These are phyloP conservation scores for Saccopteryx leptura DNA, from an alignment of 2,113 vertebrate species.

Conservation along the genomic window DNA sequence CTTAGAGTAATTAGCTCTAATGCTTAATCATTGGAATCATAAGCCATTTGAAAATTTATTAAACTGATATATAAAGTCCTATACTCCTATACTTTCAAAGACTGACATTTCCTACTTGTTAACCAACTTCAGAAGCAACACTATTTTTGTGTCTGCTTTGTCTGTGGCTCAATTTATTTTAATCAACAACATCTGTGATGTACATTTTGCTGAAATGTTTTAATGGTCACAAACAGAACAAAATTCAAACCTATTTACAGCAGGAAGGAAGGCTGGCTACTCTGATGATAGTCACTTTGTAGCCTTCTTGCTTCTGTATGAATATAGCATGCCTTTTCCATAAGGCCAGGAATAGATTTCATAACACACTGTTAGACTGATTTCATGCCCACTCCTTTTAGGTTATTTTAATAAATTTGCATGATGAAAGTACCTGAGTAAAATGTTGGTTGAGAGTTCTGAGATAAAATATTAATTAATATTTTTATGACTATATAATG, in stretches of 20 bases:
- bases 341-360: neutral
- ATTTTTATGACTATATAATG: neutral
- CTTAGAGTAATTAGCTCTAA: conserved; percentile 80
- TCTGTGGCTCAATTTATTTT: conserved; percentile 44
- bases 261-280: conserved; percentile 14
- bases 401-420: neutral
- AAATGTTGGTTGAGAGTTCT: conserved; percentile 22
- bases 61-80: conserved; percentile 72
- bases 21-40: conserved; percentile 82
- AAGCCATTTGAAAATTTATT: conserved; percentile 67
- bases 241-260: conserved; percentile 48
- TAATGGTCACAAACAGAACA: neutral
- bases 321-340: neutral
- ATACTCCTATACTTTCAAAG: conserved; percentile 54
- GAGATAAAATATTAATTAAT: conserved; percentile 5
- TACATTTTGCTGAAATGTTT: conserved; percentile 14
- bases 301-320: neutral
- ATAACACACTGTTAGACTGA: neutral
- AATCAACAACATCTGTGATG: conserved; percentile 25
- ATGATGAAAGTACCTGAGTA: neutral
- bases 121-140: conserved; percentile 62
- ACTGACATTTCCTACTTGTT: conserved; percentile 55
- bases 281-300: neutral
- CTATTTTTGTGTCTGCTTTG: conserved; percentile 27
- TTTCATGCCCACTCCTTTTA: neutral